Evolutionary conservation across 2,888 invertebrate genomes (phyloP), one percentile per base, ranked within the genome.

Genomic region (Pherbina coryleti): DNA sequence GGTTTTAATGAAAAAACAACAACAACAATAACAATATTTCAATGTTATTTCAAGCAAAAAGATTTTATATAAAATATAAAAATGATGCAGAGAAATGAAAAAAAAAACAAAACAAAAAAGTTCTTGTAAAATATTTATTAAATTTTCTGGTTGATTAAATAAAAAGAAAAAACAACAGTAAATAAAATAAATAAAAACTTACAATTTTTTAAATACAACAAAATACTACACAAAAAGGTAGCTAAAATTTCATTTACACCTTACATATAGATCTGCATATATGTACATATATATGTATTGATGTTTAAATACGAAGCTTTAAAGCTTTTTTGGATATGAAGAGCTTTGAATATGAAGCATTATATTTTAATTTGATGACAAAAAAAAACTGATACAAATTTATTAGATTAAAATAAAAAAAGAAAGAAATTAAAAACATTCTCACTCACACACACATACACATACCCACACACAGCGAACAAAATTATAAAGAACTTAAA

Each of bases 311-410:
- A n/a, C n/a, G n/a, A n/a, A n/a, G n/a, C n/a, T n/a, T n/a, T n/a
- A n/a, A n/a, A n/a, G n/a, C n/a, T n/a, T n/a, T n/a, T n/a, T n/a
- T n/a, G n/a, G n/a, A n/a, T n/a, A n/a, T n/a, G 28, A 11, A 34
- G 34, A 64, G 31, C 25, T 22, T 31, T 25, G 64, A 28, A 22
- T 31, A 64, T 28, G n/a, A 25, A 55, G 55, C 55, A 44, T 55
- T 55, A 55, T 55, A 55, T 55, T 14, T 67, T 22, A 67, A 67
- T 67, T 19, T 53, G n/a, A 70, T 34, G 22, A 53, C n/a, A 49
- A 49, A n/a, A 62, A 62, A 62, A 28, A 28, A 64, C 17, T 64
- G 67, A 69, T 55, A 67, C 31, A 44, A 70, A 70, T 70, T 70
- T 67, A 37, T 44, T 37, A 37, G 67, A 67, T 34, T 31, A 70